Evolutionary conservation across 2,113 vertebrate genomes (phyloP).

Genomic region (Panthera uncia): DNA sequence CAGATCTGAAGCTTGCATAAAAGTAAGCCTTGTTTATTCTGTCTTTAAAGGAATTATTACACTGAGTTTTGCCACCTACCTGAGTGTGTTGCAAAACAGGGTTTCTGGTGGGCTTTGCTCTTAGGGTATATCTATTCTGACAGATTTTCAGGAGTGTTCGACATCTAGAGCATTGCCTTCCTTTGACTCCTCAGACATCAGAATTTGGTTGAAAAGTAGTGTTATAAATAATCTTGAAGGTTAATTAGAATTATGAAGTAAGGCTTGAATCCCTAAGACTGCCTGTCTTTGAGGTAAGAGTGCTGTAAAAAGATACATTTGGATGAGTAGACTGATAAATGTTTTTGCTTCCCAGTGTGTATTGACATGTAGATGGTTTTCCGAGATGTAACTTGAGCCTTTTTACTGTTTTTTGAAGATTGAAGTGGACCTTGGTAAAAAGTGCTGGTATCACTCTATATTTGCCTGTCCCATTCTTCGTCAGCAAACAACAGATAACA

Average conservation of each 20-base stretch:
- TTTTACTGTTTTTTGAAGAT: constrained; percentile 82
- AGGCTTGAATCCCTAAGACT: background rate
- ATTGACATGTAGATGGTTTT: background rate
- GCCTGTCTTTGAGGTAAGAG: background rate
- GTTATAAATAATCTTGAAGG: background rate
- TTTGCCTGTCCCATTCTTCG: constrained; percentile 93
- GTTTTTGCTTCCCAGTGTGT: background rate
- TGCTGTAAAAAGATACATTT: background rate
- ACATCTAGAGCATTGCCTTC: background rate
- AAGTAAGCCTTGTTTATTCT: background rate
- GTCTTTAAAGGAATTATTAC: background rate
- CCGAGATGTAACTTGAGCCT: background rate
- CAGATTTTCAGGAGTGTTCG: background rate
- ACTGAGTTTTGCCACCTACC: background rate
- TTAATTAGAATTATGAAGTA: background rate
- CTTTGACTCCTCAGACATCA: background rate
- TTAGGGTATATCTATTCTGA: background rate
- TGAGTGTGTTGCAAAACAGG: background rate
- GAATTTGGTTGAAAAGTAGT: background rate
- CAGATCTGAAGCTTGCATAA: background rate
- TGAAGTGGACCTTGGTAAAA: constrained; percentile 92
- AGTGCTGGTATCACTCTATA: constrained; percentile 93
- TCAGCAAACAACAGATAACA: constrained; percentile 92
- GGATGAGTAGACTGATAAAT: background rate
- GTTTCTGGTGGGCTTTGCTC: background rate